Evolutionary conservation across 2,113 vertebrate species (phyloP).

Genomic region (Ramphastos sulfuratus): DNA sequence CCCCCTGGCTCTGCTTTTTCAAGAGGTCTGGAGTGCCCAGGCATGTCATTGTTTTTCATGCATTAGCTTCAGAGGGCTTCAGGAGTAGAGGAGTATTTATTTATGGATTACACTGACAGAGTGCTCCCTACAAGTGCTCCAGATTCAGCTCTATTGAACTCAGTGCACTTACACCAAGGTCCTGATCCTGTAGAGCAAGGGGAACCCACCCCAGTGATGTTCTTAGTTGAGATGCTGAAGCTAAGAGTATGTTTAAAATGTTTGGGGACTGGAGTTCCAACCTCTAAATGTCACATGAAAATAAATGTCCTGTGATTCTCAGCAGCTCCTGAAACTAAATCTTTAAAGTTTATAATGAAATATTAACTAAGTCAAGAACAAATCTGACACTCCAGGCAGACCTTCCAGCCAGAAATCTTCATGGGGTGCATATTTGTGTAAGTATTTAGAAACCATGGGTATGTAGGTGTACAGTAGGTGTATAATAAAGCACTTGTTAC

Average conservation of each 20-base stretch:
- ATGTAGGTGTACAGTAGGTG: neutral
- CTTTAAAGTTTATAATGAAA: slow-evolving; percentile 66
- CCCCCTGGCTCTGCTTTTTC: neutral
- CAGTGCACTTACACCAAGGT: neutral
- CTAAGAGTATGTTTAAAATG: slow-evolving; percentile 8
- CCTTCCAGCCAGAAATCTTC: neutral
- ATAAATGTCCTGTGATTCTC: slow-evolving; percentile 45
- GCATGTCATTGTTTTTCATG: neutral
- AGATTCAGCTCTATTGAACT: slow-evolving; percentile 10
- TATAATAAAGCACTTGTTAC: neutral
- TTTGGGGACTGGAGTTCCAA: neutral
- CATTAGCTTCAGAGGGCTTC: slow-evolving; percentile 34
- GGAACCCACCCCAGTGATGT: neutral
- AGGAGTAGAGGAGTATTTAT: slow-evolving; percentile 24
- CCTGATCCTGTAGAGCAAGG: slow-evolving; percentile 28
- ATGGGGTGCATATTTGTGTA: neutral
- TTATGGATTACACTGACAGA: slow-evolving; percentile 39
- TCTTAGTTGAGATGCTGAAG: neutral
- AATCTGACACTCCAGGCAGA: slow-evolving; percentile 26
- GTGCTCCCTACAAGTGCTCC: slow-evolving; percentile 17
- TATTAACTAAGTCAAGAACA: slow-evolving; percentile 38
- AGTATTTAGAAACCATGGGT: slow-evolving; percentile 13
- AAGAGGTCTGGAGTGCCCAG: neutral
- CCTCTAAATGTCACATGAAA: slow-evolving; percentile 60
- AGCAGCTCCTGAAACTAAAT: slow-evolving; percentile 61